Evolutionary conservation across 1,140 invertebrate species (phyloP), one percentile per base, ranked within the genome.

Genomic region (Copidosoma floridanum): DNA sequence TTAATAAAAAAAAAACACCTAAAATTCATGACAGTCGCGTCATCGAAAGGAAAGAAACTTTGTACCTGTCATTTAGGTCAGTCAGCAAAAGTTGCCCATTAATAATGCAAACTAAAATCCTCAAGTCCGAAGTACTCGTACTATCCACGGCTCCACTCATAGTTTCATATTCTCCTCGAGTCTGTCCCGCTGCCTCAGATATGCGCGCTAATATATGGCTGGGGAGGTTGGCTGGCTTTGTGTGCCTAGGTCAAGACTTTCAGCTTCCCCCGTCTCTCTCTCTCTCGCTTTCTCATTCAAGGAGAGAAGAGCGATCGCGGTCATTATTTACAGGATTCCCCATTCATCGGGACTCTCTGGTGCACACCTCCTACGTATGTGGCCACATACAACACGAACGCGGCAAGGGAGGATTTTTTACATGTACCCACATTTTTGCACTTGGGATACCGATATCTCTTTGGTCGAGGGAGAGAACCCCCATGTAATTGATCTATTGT

Each of bases 401-500:
- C 21, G n/a, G 14, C 1, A 20, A 38, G 27, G 10, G 1, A 14
- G 2, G n/a, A 6, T 12, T 21, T 32, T 20, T 11, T 29, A 21
- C 16, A 43, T 21, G 26, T n/a, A n/a, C n/a, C 23, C 27, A 40
- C 38, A 24, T 47, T 38, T 53, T 62, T 52, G 21, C 41, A 21
- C 2, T 18, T 24, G 41, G 50, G 65, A 66, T 72, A 73, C 72
- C 70, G 66, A 71, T 73, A 68, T 66, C 63, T 63, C 54, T 14
- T 23, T 38, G 37, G 20, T 29, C 35, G 37, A 59, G 58, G 47
- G 54, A 43, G 23, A 35, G 24, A 64, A 46, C 40, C 37, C 12
- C 41, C 73, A 71, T 72, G 74, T 79, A 78, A 77, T 78, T 78
- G 74, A 77, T 78, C 74, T 73, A 78, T 77, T 77, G 72, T 78